phyloP scores from a whole-genome alignment of 2,888 invertebrate genomes.

The Drosophila hawaiiensis region DNA sequence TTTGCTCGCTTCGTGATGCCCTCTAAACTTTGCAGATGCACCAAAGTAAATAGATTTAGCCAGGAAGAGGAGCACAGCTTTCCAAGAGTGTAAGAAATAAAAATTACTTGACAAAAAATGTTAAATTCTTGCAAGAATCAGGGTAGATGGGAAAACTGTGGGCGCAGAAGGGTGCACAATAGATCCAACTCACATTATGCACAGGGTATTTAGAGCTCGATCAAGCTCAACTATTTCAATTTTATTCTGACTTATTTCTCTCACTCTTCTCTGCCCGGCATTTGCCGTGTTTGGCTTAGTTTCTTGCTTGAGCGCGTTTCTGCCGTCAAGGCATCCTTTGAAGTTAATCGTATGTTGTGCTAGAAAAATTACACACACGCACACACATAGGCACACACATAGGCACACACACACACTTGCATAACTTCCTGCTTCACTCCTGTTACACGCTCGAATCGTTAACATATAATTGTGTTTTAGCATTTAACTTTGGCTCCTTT shows the following conservation, averaged over 20 bases:
- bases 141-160: neutral
- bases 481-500: slow-evolving; percentile 72
- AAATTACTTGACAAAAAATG: neutral
- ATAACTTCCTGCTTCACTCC: slow-evolving; percentile 39
- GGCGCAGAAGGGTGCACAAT: neutral
- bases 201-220: slow-evolving; percentile 28
- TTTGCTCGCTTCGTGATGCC: slow-evolving; percentile 2
- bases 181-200: neutral
- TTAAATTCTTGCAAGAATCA: neutral
- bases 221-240: neutral
- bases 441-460: slow-evolving; percentile 59
- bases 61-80: neutral
- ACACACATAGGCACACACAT: slow-evolving; percentile 23
- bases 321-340: slow-evolving; percentile 79
- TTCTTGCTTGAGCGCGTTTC: slow-evolving; percentile 75
- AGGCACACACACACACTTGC: slow-evolving; percentile 33
- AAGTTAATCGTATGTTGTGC: slow-evolving; percentile 76
- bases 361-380: slow-evolving; percentile 59
- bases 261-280: slow-evolving; percentile 27
- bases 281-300: slow-evolving; percentile 68
- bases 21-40: neutral
- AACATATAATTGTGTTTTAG: slow-evolving; percentile 76
- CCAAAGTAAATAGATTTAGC: neutral
- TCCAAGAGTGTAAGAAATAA: neutral
- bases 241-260: slow-evolving; percentile 15